Base-by-base conservation (phyloP, 1,140 invertebrate genomes). In the Plectrocnemia conspersa region DNA sequence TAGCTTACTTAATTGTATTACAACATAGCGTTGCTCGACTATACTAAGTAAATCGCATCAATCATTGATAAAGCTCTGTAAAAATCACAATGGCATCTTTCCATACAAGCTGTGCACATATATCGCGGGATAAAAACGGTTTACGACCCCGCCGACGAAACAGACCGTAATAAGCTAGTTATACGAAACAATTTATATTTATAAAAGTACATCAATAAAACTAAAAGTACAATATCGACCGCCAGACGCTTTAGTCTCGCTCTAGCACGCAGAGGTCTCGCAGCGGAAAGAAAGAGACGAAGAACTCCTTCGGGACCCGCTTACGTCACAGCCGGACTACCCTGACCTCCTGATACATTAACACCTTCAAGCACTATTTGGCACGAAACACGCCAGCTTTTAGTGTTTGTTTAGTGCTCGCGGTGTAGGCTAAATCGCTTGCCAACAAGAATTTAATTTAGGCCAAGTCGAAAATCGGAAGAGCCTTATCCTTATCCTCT, bases 261-360 rank as follows among this genome's bases (percentile, higher is more conserved):
- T 5, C 35, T 9, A 4, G 35, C 5, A 6, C 6, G 35, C 6
- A 16, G 6, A 16, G 15, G 35, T 16, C 10, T 5, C 11, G 6
- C 35, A 5, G 35, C 4, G 35, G 35, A 4, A 16, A 9, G 23
- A 45, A 11, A 9, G 21, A 13, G 42, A 27, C 24, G 19, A 10
- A n/a, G 21, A n/a, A n/a, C n/a, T n/a, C n/a, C 9, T 24, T 24
- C 22, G 42, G 16, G 11, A 38, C 23, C 24, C 32, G 22, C 35
- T 25, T 16, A 50, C 47, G 47, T 50, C 47, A 50, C 33, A 21
- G 18, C 47, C 33, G 27, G 40, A 49, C 33, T 21, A 24, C 47
- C 47, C 47, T 50, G 47, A 50, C 47, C 47, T 49, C 46, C 23
- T 50, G 47, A 38, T 50, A 38, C 47, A 38, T 50, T 50, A 38